These are phyloP conservation scores for Picus viridis DNA, from an alignment of 2,797 vertebrate species.

Conservation along the genomic window DNA sequence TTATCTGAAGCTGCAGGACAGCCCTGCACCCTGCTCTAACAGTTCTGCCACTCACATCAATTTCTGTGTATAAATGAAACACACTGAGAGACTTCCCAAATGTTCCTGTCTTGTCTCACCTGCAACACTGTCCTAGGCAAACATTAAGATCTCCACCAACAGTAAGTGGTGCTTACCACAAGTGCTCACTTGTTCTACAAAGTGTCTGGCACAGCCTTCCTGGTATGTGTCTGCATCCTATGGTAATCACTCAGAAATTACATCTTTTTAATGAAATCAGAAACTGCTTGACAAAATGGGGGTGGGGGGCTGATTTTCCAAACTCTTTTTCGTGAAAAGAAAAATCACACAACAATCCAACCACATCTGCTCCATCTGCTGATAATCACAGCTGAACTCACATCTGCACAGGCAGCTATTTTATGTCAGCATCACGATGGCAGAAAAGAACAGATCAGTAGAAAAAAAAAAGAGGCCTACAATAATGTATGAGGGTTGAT, in stretches of 20 bases:
- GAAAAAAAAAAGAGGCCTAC: neutral
- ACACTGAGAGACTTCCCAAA: neutral
- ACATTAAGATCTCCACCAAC: rapidly evolving
- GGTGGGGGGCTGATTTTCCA: neutral
- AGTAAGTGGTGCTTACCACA: neutral
- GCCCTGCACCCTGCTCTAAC: neutral
- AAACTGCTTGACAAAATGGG: neutral
- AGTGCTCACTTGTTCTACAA: neutral
- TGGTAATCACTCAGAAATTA: neutral
- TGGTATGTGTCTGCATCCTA: rapidly evolving
- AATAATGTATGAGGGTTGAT: neutral
- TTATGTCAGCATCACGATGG: neutral
- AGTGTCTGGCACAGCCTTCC: rapidly evolving
- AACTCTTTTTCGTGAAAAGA: neutral
- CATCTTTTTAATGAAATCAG: neutral
- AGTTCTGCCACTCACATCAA: neutral
- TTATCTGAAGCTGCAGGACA: neutral
- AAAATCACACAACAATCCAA: neutral
- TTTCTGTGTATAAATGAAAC: neutral
- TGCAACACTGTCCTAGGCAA: neutral
- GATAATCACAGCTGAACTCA: neutral
- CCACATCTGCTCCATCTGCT: neutral
- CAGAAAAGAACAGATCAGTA: neutral
- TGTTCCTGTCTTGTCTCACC: neutral
- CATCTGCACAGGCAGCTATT: neutral